Percentiles rank a stretch among this genome's conserved stretches.
Evolutionary conservation across 2,888 invertebrate genomes (phyloP).

Genomic region (Fragum whitleyi): DNA sequence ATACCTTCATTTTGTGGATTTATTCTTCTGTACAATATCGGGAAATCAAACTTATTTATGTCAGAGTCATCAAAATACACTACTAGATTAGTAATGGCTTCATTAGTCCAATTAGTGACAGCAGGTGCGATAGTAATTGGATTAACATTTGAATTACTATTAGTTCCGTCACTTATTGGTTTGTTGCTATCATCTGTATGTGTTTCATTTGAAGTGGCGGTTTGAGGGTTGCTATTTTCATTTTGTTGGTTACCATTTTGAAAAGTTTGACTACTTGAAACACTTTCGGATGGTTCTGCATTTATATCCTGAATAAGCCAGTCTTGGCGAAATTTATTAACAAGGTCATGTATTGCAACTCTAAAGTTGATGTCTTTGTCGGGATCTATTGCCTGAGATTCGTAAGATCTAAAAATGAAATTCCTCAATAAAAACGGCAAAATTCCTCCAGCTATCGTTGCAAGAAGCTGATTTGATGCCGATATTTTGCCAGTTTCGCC

Average conservation of each 20-base stretch:
- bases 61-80: neutral
- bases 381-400: conserved; percentile 35
- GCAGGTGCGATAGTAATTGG: neutral
- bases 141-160: neutral
- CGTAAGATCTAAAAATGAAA: conserved; percentile 54
- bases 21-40: neutral
- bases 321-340: neutral
- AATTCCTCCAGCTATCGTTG: conserved; percentile 68
- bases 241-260: too few species aligned
- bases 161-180: neutral
- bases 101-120: neutral
- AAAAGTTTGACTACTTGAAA: too few species aligned
- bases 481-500: conserved; percentile 67
- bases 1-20: neutral
- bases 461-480: conserved; percentile 63
- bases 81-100: neutral
- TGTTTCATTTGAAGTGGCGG: too few species aligned
- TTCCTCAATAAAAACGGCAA: conserved; percentile 66
- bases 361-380: conserved; percentile 7
- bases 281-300: neutral
- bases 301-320: neutral
- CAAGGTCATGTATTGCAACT: neutral
- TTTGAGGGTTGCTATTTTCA: too few species aligned
- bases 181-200: neutral
- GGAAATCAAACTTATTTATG: neutral